Evolutionary conservation across 2,888 invertebrate genomes (phyloP).

Genomic region (Notodonta dromedarius): DNA sequence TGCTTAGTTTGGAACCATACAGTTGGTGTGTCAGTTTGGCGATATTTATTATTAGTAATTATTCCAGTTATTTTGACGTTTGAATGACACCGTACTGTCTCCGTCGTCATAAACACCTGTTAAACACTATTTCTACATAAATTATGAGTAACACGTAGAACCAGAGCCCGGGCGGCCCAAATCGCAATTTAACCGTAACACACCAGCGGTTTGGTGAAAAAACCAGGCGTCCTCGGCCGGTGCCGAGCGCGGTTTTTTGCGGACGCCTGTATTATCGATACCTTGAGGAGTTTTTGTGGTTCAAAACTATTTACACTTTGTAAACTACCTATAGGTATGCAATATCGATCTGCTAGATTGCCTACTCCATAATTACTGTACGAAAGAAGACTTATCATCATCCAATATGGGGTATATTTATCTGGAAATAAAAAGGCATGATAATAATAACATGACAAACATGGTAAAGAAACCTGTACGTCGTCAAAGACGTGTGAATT

Average conservation of each 20-base stretch:
- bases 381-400: no score
- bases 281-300: conserved; percentile 4
- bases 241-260: neutral
- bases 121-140: neutral
- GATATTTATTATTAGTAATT: no score
- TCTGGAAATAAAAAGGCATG: no score
- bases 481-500: no score
- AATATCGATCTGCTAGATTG: neutral
- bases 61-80: no score
- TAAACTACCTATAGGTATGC: neutral
- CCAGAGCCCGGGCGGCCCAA: conserved; percentile 27
- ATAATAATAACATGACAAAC: no score
- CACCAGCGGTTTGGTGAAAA: conserved; percentile 38
- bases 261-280: conserved; percentile 16
- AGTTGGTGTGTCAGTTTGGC: no score
- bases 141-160: neutral
- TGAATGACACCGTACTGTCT: no score
- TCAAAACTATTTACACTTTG: conserved; percentile 3
- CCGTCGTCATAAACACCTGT: neutral
- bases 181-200: conserved; percentile 47
- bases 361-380: no score
- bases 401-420: no score
- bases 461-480: no score
- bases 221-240: conserved; percentile 54
- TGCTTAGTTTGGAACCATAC: no score